Evolutionary conservation across 2,888 invertebrate genomes (phyloP), one percentile per base, ranked within the genome.

Genomic region (Pandemis corylana): DNA sequence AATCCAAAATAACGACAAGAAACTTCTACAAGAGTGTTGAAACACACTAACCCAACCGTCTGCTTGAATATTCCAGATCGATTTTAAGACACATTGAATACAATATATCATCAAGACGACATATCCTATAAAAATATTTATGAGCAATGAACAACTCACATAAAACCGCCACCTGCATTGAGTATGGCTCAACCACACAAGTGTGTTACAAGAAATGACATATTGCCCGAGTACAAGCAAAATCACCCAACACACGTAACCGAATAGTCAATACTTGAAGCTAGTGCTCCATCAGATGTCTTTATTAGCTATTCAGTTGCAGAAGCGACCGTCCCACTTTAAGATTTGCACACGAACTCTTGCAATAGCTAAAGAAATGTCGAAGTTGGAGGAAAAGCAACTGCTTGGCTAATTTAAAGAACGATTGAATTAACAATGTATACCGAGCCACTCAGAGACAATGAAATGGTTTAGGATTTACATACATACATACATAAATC

Each of bases 261-360:
- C 28, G 6, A 42, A 68, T 53, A 10, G 42, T 42, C 56, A 56
- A 68, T 20, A 53, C 53, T 68, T 51, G 36, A 66, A n/a, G 51
- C 53, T 7, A 36, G 53, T 68, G n/a, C 41, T 56, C 42, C 67
- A 68, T 56, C 67, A 56, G 67, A 56, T 20, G 53, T 68, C 67
- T 59, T 28, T 72, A 59, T 65, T 72, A 67, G 66, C 68, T 72
- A 63, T 72, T 72, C 72, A 72, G 46, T 72, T 72, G 68, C 72
- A 72, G 68, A 72, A 72, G 72, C 72, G 71, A 20, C 61, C 13
- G 72, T 61, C 66, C 72, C 46, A 72, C 65, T 72, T 66, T 56
- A 28, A 44, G 66, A 66, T 72, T 72, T 72, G 66, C 72, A 66
- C 64, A 72, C 72, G 41, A 42, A 51, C 56, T 56, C 51, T 15